phyloP scores from a whole-genome alignment of 1,140 invertebrate species.

The Steinernema khuongi region DNA sequence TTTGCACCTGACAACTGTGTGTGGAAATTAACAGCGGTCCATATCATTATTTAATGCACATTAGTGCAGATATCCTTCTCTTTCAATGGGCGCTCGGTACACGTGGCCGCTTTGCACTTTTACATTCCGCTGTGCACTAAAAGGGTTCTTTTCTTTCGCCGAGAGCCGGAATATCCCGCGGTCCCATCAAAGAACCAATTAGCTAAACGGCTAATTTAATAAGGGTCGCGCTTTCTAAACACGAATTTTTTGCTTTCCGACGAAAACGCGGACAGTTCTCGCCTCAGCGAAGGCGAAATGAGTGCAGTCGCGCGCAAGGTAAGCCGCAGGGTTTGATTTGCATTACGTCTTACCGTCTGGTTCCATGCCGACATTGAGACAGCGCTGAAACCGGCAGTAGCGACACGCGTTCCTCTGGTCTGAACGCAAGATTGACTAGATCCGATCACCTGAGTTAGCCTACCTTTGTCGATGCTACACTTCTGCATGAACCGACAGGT shows the following conservation, averaged over 20 bases:
- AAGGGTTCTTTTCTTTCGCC: background rate
- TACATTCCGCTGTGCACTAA: background rate
- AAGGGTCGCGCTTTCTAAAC: background rate
- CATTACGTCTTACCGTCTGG: slow-evolving; percentile 41
- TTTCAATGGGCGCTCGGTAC: background rate
- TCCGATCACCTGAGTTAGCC: background rate
- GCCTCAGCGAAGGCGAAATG: too few species aligned
- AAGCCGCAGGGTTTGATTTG: background rate
- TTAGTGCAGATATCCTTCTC: background rate
- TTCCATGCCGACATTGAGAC: slow-evolving; percentile 57
- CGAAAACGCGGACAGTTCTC: background rate
- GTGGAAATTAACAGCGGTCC: background rate
- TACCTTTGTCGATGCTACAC: slow-evolving; percentile 54
- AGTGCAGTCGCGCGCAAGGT: background rate
- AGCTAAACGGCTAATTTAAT: background rate
- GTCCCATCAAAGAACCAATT: background rate
- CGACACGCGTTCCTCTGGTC: slow-evolving; percentile 56
- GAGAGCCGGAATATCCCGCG: background rate
- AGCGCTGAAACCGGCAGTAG: slow-evolving; percentile 54
- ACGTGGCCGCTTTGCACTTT: background rate
- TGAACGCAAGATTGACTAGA: slow-evolving; percentile 21
- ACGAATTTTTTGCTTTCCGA: background rate
- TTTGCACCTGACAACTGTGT: slow-evolving; percentile 12
- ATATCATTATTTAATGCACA: slow-evolving; percentile 20
- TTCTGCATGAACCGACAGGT: slow-evolving; percentile 50